Evolutionary conservation across 2,797 vertebrate genomes (phyloP).

Genomic region (Tokudaia muenninki): DNA sequence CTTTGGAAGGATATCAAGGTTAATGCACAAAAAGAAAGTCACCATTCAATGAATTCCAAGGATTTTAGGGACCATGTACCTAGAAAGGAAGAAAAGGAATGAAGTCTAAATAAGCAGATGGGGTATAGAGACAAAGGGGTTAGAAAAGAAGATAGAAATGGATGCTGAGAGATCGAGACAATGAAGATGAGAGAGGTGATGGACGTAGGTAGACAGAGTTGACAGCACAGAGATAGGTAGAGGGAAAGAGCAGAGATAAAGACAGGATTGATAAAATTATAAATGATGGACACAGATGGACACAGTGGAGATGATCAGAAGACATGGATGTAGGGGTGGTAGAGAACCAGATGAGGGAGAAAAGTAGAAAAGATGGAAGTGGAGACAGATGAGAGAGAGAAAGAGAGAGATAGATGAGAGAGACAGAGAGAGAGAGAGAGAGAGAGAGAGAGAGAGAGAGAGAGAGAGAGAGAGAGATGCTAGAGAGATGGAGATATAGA

Average conservation of each 20-base stretch:
- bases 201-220: neutral
- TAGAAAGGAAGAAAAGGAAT: neutral
- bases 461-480: neutral
- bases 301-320: too few relatives aligned
- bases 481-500: neutral
- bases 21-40: neutral
- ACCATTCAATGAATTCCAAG: neutral
- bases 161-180: neutral
- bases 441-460: neutral
- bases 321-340: neutral
- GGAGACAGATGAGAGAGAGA: neutral
- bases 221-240: neutral
- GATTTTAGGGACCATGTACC: neutral
- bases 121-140: too few relatives aligned
- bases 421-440: neutral
- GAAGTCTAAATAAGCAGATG: neutral
- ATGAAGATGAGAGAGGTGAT: neutral
- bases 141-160: neutral
- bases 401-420: neutral
- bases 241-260: neutral
- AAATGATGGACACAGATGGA: neutral
- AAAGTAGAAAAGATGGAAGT: neutral
- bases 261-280: neutral
- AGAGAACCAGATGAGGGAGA: neutral
- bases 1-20: too few relatives aligned